Evolutionary conservation across 2,113 vertebrate genomes (phyloP).

Genomic region (Guaruba guarouba): DNA sequence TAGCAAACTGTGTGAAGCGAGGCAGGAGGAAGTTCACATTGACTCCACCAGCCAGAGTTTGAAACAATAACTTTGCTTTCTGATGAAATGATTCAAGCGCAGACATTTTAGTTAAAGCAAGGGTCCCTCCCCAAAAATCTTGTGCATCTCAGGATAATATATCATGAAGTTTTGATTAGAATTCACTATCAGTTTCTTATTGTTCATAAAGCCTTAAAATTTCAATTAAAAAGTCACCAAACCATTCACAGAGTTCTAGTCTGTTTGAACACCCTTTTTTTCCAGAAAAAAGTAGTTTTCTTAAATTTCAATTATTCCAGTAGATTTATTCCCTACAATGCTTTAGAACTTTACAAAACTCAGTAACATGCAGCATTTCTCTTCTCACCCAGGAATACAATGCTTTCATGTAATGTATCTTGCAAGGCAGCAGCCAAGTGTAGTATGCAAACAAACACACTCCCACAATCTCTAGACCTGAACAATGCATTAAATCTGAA

Average conservation of each 20-base stretch:
- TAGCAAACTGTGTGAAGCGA: neutral
- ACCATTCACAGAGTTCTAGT: neutral
- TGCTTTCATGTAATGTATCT: neutral
- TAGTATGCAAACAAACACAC: neutral
- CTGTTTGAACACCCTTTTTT: neutral
- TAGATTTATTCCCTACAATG: neutral
- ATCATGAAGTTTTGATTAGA: neutral
- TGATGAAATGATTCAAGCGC: neutral
- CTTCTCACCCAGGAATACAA: neutral
- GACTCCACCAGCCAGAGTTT: neutral
- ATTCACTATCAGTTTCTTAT: neutral
- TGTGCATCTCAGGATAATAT: neutral
- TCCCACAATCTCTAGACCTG: neutral
- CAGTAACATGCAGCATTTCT: neutral
- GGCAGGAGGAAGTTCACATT: rapidly evolving
- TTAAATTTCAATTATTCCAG: neutral
- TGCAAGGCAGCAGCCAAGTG: neutral
- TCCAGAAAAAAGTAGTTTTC: neutral
- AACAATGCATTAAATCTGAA: neutral
- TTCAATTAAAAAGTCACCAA: neutral
- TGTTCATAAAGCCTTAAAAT: neutral
- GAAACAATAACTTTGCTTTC: neutral
- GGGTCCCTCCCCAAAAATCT: neutral
- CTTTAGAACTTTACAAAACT: neutral
- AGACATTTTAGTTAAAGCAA: neutral